Base-by-base conservation (phyloP, 2,797 vertebrate genomes). In the Sebastes itinus region DNA sequence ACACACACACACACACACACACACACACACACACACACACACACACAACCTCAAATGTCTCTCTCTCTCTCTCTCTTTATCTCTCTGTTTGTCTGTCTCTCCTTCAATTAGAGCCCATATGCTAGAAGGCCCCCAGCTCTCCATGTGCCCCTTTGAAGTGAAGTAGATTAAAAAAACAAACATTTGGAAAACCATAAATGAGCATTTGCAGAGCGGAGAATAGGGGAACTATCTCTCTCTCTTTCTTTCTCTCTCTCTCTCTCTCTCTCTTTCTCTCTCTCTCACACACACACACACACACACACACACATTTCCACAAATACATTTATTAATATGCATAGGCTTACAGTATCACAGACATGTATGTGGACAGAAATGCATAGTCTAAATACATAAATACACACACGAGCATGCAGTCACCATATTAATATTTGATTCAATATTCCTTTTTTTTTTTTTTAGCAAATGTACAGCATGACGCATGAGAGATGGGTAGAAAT, bases 81-180 rank as follows among this genome's bases (percentile, higher is more conserved):
- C 82, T 84, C 56, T 78, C 60, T 74, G 32, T 82, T 75, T 84
- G 86, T 91, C 79, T 84, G 83, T 87, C 76, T 89, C 78, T 85
- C 32, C 81, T 88, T 92, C 88, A 92, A 90, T 93, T 92, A 92
- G 67, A 89, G 84, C 61, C 89, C 84, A 91, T 90, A 90, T 93
- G 90, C 83, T 81, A 67, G 73, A 91, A 75, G 76, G 78, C 87
- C 89, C 75, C 80, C 76, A 89, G 87, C 90, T 85, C 85, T 91
- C 75, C 81, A 84, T 88, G 83, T 91, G 89, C 73, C 65, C n/a
- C 92, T 94, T 94, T 94, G 90, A 94, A 94, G 93, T 89, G 77
- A 85, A 91, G 81, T 80, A 89, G 89, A 92, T 88, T 81, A 85
- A 87, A 93, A 92, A 92, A 91, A 92, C 80, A 92, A 92, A 90